Evolutionary conservation across 1,140 invertebrate genomes (phyloP).

Genomic region (Coptotermes formosanus): DNA sequence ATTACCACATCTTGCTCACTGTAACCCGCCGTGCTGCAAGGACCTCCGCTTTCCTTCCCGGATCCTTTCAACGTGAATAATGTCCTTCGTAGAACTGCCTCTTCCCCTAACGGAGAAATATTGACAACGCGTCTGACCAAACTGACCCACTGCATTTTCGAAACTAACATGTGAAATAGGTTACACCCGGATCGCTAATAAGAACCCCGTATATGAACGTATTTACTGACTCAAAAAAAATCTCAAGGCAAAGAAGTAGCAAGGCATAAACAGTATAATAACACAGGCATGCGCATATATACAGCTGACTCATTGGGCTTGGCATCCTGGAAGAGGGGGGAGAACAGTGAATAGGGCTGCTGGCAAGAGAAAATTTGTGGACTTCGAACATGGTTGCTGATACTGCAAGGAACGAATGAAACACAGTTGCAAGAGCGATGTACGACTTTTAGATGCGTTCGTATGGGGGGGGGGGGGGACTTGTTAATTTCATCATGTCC

Average conservation of each 20-base stretch:
- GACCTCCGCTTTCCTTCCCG: conserved; percentile 27
- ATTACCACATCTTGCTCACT: conserved; percentile 61
- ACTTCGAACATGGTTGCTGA: too few relatives aligned
- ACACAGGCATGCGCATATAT: neutral
- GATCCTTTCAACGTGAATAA: neutral
- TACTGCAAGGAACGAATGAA: too few relatives aligned
- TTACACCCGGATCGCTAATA: neutral
- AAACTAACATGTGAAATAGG: neutral
- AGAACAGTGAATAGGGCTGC: too few relatives aligned
- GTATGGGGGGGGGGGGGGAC: too few relatives aligned
- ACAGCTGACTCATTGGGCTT: too few relatives aligned
- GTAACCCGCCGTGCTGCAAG: conserved; percentile 54
- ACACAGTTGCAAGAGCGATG: too few relatives aligned
- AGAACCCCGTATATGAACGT: neutral
- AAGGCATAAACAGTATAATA: neutral
- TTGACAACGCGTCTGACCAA: neutral
- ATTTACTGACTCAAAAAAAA: neutral
- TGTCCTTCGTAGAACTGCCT: neutral
- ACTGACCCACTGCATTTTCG: neutral
- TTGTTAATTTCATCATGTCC: too few relatives aligned
- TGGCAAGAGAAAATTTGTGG: too few relatives aligned
- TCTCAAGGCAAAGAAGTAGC: neutral
- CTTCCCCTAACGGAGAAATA: neutral
- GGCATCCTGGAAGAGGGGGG: too few relatives aligned
- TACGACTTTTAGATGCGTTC: too few relatives aligned